Evolutionary conservation across 2,113 vertebrate species (phyloP), one percentile per base, ranked within the genome.

Genomic region (Nematolebias whitei): DNA sequence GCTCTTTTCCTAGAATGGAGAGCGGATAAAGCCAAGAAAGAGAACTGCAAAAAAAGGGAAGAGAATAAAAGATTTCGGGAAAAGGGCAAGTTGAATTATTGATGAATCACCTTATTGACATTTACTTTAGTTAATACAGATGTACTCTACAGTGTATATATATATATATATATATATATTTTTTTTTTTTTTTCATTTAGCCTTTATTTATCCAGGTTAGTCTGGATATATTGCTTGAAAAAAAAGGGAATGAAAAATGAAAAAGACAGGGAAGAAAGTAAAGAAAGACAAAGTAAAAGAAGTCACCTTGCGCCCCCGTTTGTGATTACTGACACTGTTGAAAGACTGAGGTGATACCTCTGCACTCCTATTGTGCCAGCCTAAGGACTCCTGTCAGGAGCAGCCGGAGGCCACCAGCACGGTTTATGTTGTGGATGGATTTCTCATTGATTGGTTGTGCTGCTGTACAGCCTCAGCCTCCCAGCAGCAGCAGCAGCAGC

Each of bases 391-490:
- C 65, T 80, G 76, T 71, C 66, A 47, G 85, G 70, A 86, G 82
- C 87, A 78, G 77, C 88, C 85, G 55, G 71, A 79, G 85, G 87
- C 86, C 82, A 76, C 80, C 79, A 71, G 70, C 84, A 75, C 72
- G 74, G 85, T 88, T 86, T 85, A 85, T 82, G 83, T 79, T 86
- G 82, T 72, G 80, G 85, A 88, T 88, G 80, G 87, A 89, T 85
- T 87, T 85, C 68, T 87, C 87, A 88, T 89, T 86, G 88, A 89
- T 88, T 87, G 86, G 82, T 75, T 82, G 81, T 74, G 77, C 88
- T 85, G 85, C 82, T 80, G 54, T 79, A 70, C 56, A 82, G 74
- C 77, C 63, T 76, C 77, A 50, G 80, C 74, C 81, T 82, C 79
- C 71, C 78, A 68, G 77, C 83, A 44, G 56, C 52, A 78, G 61